A percentile compares a stretch with the other conserved stretches of the same genome.
These are phyloP conservation scores for Megaustenia siamemsis DNA, from an alignment of 2,888 invertebrate genomes.

Conservation along the genomic window DNA sequence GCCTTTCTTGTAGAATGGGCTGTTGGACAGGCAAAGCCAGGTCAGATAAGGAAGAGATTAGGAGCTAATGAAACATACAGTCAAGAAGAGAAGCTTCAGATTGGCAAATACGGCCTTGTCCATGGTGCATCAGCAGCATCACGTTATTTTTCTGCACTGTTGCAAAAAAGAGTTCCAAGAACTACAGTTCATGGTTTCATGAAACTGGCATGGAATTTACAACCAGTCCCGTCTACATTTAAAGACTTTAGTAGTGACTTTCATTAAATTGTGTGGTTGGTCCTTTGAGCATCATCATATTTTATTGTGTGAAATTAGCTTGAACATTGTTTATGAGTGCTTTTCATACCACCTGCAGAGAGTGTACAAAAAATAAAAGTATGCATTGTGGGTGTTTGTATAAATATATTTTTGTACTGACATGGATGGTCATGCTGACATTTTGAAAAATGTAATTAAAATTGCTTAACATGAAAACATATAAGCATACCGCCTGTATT, in stretches of 20 bases:
- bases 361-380: too few relatives aligned
- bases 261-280: too few relatives aligned
- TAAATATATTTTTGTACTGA: too few relatives aligned
- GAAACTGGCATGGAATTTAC: background rate
- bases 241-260: background rate
- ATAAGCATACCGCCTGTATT: too few relatives aligned
- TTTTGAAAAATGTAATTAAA: too few relatives aligned
- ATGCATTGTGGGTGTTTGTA: too few relatives aligned
- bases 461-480: too few relatives aligned
- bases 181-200: slow-evolving; percentile 43
- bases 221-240: background rate
- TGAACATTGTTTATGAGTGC: too few relatives aligned
- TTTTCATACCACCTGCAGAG: too few relatives aligned
- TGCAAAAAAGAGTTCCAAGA: slow-evolving; percentile 33
- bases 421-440: too few relatives aligned
- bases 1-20: slow-evolving; percentile 22
- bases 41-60: slow-evolving; percentile 32
- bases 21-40: background rate
- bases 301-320: too few relatives aligned
- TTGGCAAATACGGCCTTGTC: slow-evolving; percentile 28
- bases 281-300: too few relatives aligned
- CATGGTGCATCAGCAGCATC: slow-evolving; percentile 37
- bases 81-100: slow-evolving; percentile 32
- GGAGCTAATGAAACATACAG: slow-evolving; percentile 41
- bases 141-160: slow-evolving; percentile 21